Percentiles rank a stretch among this genome's conserved stretches.
Conservation (phyloP, 2,113 vertebrate species). For the Microtus pennsylvanicus region DNA sequence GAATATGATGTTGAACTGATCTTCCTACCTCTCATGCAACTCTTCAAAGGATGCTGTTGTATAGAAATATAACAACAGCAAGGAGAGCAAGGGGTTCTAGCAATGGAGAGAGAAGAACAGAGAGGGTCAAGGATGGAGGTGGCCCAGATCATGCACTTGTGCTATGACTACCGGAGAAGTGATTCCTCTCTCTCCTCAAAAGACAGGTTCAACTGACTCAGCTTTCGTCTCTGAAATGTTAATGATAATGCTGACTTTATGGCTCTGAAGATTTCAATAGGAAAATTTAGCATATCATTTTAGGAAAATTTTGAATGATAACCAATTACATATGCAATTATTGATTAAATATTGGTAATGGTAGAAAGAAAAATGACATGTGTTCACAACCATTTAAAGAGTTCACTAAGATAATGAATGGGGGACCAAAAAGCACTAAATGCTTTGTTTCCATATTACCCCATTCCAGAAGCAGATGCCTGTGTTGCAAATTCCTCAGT, state of each 20-base stretch:
- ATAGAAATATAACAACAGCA: not conserved
- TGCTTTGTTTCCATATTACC: not conserved
- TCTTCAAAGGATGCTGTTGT: not conserved
- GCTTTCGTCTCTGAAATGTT: not conserved
- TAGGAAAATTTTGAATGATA: not conserved
- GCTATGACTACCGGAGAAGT: not conserved
- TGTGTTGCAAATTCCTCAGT: not conserved
- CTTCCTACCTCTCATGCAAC: not conserved
- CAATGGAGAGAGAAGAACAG: not conserved
- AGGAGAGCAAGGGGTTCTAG: not conserved
- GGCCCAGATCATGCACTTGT: accelerated
- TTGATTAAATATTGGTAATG: not conserved
- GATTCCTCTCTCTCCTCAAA: not conserved
- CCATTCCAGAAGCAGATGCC: not conserved
- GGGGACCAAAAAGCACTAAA: not conserved
- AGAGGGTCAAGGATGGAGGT: not conserved
- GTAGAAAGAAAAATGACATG: not conserved
- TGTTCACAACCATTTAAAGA: not conserved
- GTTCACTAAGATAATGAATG: not conserved
- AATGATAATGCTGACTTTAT: not conserved
- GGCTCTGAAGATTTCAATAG: not conserved
- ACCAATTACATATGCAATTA: not conserved
- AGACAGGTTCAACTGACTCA: accelerated
- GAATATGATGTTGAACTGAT: not conserved
- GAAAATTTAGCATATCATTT: not conserved